A percentile compares a stretch with the other conserved stretches of the same genome.
Conservation (phyloP, 1,140 invertebrate genomes). For the Zaprionus kolodkinae region DNA sequence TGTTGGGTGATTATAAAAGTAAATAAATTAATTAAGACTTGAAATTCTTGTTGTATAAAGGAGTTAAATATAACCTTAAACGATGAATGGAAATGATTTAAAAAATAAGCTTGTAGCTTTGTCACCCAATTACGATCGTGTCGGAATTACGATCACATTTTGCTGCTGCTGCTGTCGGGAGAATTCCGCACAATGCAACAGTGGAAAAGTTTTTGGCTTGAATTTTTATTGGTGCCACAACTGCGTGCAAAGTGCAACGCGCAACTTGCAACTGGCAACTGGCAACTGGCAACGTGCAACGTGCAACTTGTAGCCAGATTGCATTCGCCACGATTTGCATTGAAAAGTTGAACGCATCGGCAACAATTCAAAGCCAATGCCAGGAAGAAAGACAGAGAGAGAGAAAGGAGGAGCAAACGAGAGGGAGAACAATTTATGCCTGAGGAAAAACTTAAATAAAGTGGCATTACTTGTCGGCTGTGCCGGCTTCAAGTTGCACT, state of each 20-base stretch:
- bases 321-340: constrained; percentile 33
- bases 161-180: neutral
- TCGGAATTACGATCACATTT: too few relatives aligned
- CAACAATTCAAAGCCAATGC: constrained; percentile 26
- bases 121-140: neutral
- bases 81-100: too few relatives aligned
- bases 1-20: too few relatives aligned
- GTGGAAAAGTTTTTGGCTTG: constrained; percentile 26
- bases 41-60: too few relatives aligned
- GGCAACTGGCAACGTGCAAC: constrained; percentile 24
- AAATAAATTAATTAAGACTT: too few relatives aligned
- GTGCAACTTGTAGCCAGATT: constrained; percentile 18
- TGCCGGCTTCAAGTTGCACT: constrained; percentile 15
- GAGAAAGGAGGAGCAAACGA: neutral
- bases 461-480: constrained; percentile 65
- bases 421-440: constrained; percentile 18
- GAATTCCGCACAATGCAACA: constrained; percentile 1
- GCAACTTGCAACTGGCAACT: constrained; percentile 10
- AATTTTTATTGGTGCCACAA: constrained; percentile 39
- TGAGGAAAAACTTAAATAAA: constrained; percentile 69
- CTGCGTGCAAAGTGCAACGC: constrained; percentile 39
- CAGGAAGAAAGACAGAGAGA: neutral
- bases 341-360: constrained; percentile 30
- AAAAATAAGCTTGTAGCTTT: too few relatives aligned
- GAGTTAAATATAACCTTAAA: too few relatives aligned